Evolutionary conservation across 2,888 invertebrate genomes (phyloP), one percentile per base, ranked within the genome.

Genomic region (Andricus curvator): DNA sequence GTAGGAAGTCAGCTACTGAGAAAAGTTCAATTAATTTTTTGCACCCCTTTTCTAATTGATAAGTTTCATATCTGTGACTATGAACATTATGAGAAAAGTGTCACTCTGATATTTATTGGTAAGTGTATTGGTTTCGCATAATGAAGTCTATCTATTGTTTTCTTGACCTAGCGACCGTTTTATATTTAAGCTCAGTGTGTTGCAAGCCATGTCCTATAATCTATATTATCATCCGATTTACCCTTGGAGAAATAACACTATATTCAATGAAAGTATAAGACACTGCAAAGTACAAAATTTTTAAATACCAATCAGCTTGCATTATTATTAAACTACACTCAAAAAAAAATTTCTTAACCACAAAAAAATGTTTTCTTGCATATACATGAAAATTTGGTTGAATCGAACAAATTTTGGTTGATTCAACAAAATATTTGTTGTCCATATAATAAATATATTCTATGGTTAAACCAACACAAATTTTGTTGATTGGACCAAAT

Each of bases 111-210:
- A 70, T 48, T 51, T 70, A 51, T 29, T 51, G 25, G 44, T 67
- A 41, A 67, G 25, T 56, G n/a, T n/a, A 74, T 74, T 51, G 74
- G 33, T 29, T 74, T 74, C 29, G 13, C n/a, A 25, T 33, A 74
- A 56, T 74, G 13, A n/a, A 74, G 51, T 74, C n/a, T 74, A 74
- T 74, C 74, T 74, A 74, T 74, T 74, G 74, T 74, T 74, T 74
- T 74, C 74, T 74, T 74, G 74, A 74, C 74, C 74, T 56, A 74
- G 51, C 51, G 74, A 74, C 51, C 56, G 56, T 33, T 56, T 74
- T 74, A 74, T 74, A 56, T 37, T 37, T 70, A 70, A 70, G 70
- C 51, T 70, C 48, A 29, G 51, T 70, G 51, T 51, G 25, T 51
- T 70, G 70, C 51, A 51, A 51, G 56, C 51, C 33, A 33, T 74